Conservation (phyloP, 2,888 invertebrate genomes). For the Chesias legatella region DNA sequence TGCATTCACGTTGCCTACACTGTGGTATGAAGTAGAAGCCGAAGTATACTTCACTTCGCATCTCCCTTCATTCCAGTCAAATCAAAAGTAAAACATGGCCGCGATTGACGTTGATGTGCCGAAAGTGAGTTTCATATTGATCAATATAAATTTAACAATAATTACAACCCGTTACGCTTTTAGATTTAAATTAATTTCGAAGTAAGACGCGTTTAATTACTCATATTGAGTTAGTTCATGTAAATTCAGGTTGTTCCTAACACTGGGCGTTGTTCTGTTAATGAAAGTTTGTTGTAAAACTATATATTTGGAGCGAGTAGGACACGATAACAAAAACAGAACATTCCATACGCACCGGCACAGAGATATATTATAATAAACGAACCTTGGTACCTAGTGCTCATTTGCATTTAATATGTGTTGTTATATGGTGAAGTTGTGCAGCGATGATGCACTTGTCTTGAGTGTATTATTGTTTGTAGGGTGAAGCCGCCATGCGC, state of each 20-base stretch:
- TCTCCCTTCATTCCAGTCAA: conserved; percentile 41
- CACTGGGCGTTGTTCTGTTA: conserved; percentile 34
- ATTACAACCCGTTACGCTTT: not conserved
- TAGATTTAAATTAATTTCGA: too few species aligned
- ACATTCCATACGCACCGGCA: conserved; percentile 26
- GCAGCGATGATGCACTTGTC: conserved; percentile 1
- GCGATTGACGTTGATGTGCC: conserved; percentile 74
- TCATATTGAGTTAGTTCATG: too few species aligned
- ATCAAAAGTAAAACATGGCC: conserved; percentile 81
- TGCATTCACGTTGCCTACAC: too few species aligned
- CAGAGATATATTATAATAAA: conserved; percentile 39
- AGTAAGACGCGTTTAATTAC: too few species aligned
- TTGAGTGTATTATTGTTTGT: conserved; percentile 28
- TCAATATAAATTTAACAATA: conserved; percentile 5
- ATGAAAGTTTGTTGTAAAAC: conserved; percentile 26
- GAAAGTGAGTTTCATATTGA: conserved; percentile 57
- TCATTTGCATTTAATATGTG: conserved; percentile 2
- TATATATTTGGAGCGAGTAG: conserved; percentile 26
- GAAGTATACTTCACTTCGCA: too few species aligned
- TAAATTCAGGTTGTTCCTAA: not conserved
- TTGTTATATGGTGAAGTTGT: not conserved
- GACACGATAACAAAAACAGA: conserved; percentile 30
- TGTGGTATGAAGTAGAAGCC: too few species aligned
- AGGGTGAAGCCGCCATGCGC: conserved; percentile 80
- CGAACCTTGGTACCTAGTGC: conserved; percentile 12